Base-by-base conservation (phyloP, 2,888 invertebrate species). In the Caenorhabditis becei region DNA sequence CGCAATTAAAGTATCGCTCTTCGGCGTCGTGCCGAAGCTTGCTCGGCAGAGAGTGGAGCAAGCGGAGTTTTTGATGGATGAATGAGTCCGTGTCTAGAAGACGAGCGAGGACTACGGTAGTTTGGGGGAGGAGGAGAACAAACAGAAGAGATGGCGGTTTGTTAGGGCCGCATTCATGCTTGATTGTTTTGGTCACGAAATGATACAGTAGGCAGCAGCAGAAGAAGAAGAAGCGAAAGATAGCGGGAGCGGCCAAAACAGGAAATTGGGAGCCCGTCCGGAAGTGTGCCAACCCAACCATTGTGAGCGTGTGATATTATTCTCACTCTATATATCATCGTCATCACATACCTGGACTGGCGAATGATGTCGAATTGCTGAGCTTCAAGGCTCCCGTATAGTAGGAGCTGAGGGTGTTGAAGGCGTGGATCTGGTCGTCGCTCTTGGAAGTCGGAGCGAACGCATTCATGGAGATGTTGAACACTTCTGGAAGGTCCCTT, bases 351-450 rank as follows among this genome's bases (percentile, higher is more conserved):
- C 81, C 81, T 81, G 72, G 72, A 44, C 59, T 59, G n/a, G 77
- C 56, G n/a, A 81, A 77, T 20, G 70, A 62, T 1, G 70, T 58
- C 1, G 72, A 41, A 26, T 72, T 77, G 32, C 69, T 69, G 24
- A 85, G 59, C 32, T 83, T 83, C 28, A 82, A 59, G 26, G 74
- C 74, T 14, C 80, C 81, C 0, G 81, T 74, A 59, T 85, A 83
- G 51, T 83, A 80, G 26, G 81, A 82, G 53, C 83, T 83, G 44
- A 85, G 71, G 44, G 71, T 72, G 74, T 83, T 83, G 82, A 83
- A 82, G 16, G 66, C 72, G 41, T 74, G 84, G 44, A 83, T 74
- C 67, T 84, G 84, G 28, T 80, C 80, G 18, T 80, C 80, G n/a
- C n/a, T 54, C 37, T 80, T 80, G 1, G 72, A 37, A 5, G 75